A percentile compares a stretch with the other conserved stretches of the same genome.
Evolutionary conservation across 2,888 invertebrate species (phyloP).

Genomic region (Catocala sponsa): DNA sequence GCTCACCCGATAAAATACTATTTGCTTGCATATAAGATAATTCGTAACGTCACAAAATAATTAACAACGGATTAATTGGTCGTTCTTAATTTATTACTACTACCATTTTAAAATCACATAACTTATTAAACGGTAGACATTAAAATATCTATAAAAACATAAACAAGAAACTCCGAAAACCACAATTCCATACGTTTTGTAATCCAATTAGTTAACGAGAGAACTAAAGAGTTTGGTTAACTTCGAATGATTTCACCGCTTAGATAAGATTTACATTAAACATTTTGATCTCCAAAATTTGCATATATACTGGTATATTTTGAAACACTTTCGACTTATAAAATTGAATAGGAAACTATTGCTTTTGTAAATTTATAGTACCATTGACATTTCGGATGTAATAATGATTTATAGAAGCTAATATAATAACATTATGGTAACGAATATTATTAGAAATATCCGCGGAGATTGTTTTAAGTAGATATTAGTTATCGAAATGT

Average conservation of each 20-base stretch:
- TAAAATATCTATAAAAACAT: too few species aligned
- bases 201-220: conserved; percentile 7
- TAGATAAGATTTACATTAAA: conserved; percentile 7
- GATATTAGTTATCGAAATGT: too few species aligned
- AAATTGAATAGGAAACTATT: conserved; percentile 12
- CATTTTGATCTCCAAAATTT: conserved; percentile 17
- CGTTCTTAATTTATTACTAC: too few species aligned
- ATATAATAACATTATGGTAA: background rate
- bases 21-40: too few species aligned
- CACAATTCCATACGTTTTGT: background rate
- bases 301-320: conserved; percentile 1
- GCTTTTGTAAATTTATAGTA: conserved; percentile 6
- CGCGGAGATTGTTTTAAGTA: too few species aligned
- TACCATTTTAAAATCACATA: too few species aligned
- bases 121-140: too few species aligned
- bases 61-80: too few species aligned
- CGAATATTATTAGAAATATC: too few species aligned
- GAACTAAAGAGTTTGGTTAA: background rate
- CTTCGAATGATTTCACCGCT: conserved; percentile 26
- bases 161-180: too few species aligned
- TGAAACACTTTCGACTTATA: conserved; percentile 11
- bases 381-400: conserved; percentile 12
- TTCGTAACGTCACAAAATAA: too few species aligned
- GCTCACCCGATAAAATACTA: too few species aligned
- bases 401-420: background rate